Percentiles rank a stretch among this genome's conserved stretches.
phyloP scores from a whole-genome alignment of 2,797 vertebrate genomes.

The Schizopygopsis pylzovi region DNA sequence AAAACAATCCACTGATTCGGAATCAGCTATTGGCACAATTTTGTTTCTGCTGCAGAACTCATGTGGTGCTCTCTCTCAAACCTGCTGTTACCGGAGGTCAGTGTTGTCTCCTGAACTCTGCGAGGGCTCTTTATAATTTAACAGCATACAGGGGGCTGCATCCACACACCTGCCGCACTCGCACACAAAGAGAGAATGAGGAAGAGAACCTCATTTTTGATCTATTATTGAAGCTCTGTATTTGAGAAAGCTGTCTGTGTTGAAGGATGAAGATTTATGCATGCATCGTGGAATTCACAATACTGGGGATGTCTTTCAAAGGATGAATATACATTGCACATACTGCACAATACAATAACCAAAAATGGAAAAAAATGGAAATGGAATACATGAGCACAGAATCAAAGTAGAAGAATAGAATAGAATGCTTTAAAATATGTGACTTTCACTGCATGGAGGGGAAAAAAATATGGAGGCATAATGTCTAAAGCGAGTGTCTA shows the following conservation, averaged over 20 bases:
- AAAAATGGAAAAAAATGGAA: not conserved
- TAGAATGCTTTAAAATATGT: not conserved
- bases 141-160: slow-evolving; percentile 15
- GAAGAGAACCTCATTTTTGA: slow-evolving; percentile 13
- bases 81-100: slow-evolving; percentile 36
- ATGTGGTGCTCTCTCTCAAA: slow-evolving; percentile 17
- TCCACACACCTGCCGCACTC: slow-evolving; percentile 29
- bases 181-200: slow-evolving; percentile 6
- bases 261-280: slow-evolving; percentile 32
- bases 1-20: slow-evolving; percentile 26
- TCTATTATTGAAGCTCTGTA: slow-evolving; percentile 47
- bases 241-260: slow-evolving; percentile 27
- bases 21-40: slow-evolving; percentile 25
- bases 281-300: slow-evolving; percentile 19
- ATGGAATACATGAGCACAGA: not conserved
- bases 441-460: not conserved
- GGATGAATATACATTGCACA: slow-evolving; percentile 16
- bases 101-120: slow-evolving; percentile 30
- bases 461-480: not conserved
- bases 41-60: slow-evolving; percentile 25
- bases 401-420: not conserved
- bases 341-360: not conserved
- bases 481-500: too few relatives aligned
- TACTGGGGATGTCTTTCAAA: slow-evolving; percentile 10
- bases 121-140: slow-evolving; percentile 42